Base-by-base conservation (phyloP, 1,140 invertebrate genomes). In the Drosophila lacteicornis region DNA sequence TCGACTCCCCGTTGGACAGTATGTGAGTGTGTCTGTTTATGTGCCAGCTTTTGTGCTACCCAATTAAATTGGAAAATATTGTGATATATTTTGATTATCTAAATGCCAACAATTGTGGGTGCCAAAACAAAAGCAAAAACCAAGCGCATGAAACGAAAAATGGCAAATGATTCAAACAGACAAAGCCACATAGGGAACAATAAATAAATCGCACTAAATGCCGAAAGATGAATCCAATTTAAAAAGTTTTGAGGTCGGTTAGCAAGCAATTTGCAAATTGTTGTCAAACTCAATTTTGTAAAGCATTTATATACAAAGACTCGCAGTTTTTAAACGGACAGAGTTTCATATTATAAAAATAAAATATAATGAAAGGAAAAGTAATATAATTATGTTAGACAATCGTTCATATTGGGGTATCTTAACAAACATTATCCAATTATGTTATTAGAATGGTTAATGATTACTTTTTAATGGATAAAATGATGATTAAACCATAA, bases 11-110 rank as follows among this genome's bases (percentile, higher is more conserved):
- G 9, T 30, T 49, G 19, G 9, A 30, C 40, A 36, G 42, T 43
- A 9, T 43, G 30, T n/a, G 40, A 46, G 38, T 55, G n/a, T 27
- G 6, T 57, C 40, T 55, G 19, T 55, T 61, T 49, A 22, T 53
- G 63, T 78, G 57, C 30, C 25, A 38, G 53, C 46, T 51, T 57
- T 71, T 60, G 38, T 60, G 30, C 19, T 27, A 38, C 38, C 47
- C 80, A 80, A 83, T 83, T 80, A 70, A 83, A 83, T 67, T 46
- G 56, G 43, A 83, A 83, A 83, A 83, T 66, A 79, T 80, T 79
- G 57, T 75, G 60, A 75, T 79, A 75, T 55, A 69, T 85, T 82
- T 81, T 67, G 65, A 69, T 74, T 70, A 79, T 71, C 61, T 61
- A 56, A 77, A 70, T 76, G 71, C 56, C 47, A 71, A 73, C 68